Evolutionary conservation across 2,113 vertebrate species (phyloP).

Genomic region (Rhinoderma darwinii): DNA sequence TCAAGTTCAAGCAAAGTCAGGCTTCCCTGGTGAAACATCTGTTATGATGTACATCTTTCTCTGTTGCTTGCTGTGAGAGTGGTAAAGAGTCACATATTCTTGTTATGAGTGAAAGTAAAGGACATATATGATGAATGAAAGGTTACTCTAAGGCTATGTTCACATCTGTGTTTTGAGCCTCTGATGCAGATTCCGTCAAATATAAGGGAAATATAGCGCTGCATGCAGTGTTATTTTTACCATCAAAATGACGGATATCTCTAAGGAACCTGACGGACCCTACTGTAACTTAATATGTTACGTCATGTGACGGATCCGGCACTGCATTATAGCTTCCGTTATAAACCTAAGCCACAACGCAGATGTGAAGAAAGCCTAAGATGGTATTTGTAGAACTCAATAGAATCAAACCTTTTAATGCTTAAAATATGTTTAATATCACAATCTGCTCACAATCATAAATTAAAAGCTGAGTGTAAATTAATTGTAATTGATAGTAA

Average conservation of each 20-base stretch:
- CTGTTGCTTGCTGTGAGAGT: neutral
- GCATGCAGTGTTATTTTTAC: no score
- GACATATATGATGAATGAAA: neutral
- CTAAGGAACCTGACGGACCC: no score
- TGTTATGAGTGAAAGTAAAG: neutral
- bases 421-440: neutral
- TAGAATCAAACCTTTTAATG: neutral
- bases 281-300: no score
- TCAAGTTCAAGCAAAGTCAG: slow-evolving; percentile 18
- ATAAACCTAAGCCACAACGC: no score
- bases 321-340: no score
- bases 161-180: no score
- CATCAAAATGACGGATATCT: no score
- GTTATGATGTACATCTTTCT: neutral
- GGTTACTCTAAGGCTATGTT: neutral
- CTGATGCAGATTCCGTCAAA: no score
- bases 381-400: neutral
- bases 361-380: no score
- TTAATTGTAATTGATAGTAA: neutral
- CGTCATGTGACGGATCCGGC: no score
- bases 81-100: neutral
- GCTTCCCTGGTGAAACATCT: slow-evolving; percentile 16
- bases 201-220: no score
- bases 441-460: neutral
- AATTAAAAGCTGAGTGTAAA: neutral